phyloP scores from a whole-genome alignment of 1,140 invertebrate genomes.

The Lordiphosa mommai region DNA sequence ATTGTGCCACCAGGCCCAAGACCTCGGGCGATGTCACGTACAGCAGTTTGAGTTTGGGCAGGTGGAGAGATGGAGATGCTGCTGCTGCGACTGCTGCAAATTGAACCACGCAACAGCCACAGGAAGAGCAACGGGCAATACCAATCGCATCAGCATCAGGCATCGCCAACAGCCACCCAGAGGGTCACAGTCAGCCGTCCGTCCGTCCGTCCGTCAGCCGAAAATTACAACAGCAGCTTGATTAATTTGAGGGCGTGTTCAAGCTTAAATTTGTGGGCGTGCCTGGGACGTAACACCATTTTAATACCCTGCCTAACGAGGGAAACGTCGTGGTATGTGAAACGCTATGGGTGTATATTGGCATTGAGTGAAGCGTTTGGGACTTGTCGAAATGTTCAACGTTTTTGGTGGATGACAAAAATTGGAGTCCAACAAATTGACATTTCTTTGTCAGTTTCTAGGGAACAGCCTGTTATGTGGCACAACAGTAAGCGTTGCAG shows the following conservation, averaged over 20 bases:
- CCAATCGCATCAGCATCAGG: too few species aligned
- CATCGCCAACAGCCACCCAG: background rate
- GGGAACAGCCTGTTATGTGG: too few species aligned
- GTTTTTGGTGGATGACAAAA: too few species aligned
- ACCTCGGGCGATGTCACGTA: slow-evolving; percentile 39
- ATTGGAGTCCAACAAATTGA: too few species aligned
- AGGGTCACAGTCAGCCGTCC: too few species aligned
- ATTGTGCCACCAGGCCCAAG: background rate
- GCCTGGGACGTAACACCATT: slow-evolving; percentile 54
- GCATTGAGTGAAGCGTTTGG: background rate
- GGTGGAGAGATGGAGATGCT: slow-evolving; percentile 25
- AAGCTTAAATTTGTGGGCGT: slow-evolving; percentile 67
- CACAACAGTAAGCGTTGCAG: too few species aligned
- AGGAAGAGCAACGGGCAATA: too few species aligned
- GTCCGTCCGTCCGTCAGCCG: background rate
- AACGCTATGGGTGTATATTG: background rate
- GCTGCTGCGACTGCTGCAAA: slow-evolving; percentile 32
- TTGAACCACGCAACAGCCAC: background rate
- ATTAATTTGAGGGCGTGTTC: slow-evolving; percentile 66
- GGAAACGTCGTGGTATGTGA: background rate
- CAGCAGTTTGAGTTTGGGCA: slow-evolving; percentile 25
- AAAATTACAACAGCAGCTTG: slow-evolving; percentile 70
- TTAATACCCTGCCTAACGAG: slow-evolving; percentile 19
- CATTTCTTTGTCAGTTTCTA: too few species aligned
- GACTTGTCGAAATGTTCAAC: background rate